Evolutionary conservation across 2,888 invertebrate species (phyloP), one percentile per base, ranked within the genome.

Genomic region (Tenthredo distinguenda): DNA sequence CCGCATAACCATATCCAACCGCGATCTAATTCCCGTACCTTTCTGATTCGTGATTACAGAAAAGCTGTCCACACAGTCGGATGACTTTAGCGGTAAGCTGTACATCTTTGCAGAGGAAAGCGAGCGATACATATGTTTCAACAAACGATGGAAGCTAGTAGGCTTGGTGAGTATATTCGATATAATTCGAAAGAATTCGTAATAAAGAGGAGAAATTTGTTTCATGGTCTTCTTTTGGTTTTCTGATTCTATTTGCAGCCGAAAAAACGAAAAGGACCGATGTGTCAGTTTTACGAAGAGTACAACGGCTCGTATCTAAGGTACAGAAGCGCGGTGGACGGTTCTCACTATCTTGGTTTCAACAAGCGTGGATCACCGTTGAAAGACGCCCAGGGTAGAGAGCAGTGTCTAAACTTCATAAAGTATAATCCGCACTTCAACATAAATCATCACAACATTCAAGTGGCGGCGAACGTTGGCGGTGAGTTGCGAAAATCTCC

Each of bases 51-150:
- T 94, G 94, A 94, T 96, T 95, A 72, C 95, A 96, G 96, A 96
- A 94, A 95, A 95, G 94, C 95, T 96, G 94, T 96, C 95, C 93
- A 95, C 96, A 93, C 95, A 95, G 92, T 95, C 96, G 88, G 95
- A 95, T 91, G 95, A 95, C 92, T 94, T 94, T 94, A 93, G 92
- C 89, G 94, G 95, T 92, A 95, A 95, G 91, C 94, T 96, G 91
- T 95, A 95, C 92, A 96, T 96, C 94, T 95, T 95, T 94, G 96
- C 96, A 91, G 96, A 96, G 93, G 95, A 96, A 93, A 96, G 96
- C 91, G 95, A 96, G 93, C 95, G 96, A 95, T 97, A 96, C 94
- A 95, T 97, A 91, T 97, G 97, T 95, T 97, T 96, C 96, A 96
- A 96, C 94, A 94, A 94, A 94, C 95, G 95, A 90, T 96, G 96